phyloP scores from a whole-genome alignment of 2,113 vertebrate genomes.

The Seriola aureovittata region DNA sequence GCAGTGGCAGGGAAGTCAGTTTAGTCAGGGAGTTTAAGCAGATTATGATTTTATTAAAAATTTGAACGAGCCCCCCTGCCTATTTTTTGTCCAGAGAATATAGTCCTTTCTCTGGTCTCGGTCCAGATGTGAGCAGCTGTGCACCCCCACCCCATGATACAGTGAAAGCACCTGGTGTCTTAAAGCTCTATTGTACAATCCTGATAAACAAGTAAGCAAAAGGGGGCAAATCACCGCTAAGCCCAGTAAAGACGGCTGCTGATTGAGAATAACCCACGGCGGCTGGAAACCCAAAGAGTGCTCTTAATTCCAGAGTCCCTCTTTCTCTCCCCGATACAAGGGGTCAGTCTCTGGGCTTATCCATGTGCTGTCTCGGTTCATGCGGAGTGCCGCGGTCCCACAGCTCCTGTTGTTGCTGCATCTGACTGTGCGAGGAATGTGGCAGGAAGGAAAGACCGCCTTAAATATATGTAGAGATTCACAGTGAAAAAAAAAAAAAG shows the following conservation, averaged over 20 bases:
- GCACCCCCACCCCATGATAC: conserved; percentile 9
- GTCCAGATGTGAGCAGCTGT: conserved; percentile 57
- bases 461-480: conserved; percentile 25
- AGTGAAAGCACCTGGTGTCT: conserved; percentile 74
- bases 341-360: conserved; percentile 20
- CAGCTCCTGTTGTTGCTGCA: conserved; percentile 4
- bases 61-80: conserved; percentile 17
- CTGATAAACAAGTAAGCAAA: conserved; percentile 75
- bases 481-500: too few relatives aligned
- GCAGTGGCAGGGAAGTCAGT: conserved; percentile 34
- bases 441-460: conserved; percentile 15
- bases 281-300: conserved; percentile 10
- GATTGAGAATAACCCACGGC: conserved; percentile 24
- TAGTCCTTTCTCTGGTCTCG: background rate
- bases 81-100: conserved; percentile 16
- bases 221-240: conserved; percentile 65
- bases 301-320: conserved; percentile 18
- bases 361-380: conserved; percentile 20
- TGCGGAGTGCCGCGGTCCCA: conserved; percentile 40
- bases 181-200: conserved; percentile 62
- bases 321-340: conserved; percentile 5
- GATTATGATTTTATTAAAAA: conserved; percentile 60
- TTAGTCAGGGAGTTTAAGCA: conserved; percentile 54
- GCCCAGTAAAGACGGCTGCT: conserved; percentile 51
- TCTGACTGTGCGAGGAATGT: conserved; percentile 35